These are phyloP conservation scores for Microplitis manilae DNA, from an alignment of 2,888 invertebrate genomes.

Conservation along the genomic window DNA sequence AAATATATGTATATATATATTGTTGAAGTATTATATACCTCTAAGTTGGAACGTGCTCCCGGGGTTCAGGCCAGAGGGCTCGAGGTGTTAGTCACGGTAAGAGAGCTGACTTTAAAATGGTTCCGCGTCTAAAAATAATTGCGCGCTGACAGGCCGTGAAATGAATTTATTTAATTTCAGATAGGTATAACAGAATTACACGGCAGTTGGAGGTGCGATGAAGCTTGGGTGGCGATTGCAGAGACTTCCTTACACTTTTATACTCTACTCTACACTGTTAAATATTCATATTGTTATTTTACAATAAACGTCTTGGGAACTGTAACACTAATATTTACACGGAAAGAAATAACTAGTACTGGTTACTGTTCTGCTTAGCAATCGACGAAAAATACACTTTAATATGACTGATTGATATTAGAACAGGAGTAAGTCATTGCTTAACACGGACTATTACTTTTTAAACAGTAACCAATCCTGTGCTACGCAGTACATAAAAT, in stretches of 20 bases:
- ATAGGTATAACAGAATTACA: slow-evolving; percentile 71
- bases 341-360: too few species aligned
- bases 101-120: slow-evolving; percentile 59
- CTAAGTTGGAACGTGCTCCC: slow-evolving; percentile 49
- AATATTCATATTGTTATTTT: not conserved
- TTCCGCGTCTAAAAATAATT: slow-evolving; percentile 69
- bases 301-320: too few species aligned
- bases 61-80: slow-evolving; percentile 54
- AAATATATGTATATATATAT: slow-evolving; percentile 23
- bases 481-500: too few species aligned
- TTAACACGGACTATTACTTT: too few species aligned
- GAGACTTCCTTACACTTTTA: slow-evolving; percentile 1
- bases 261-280: not conserved
- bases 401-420: too few species aligned
- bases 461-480: too few species aligned
- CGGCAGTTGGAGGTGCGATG: slow-evolving; percentile 70
- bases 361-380: too few species aligned
- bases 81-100: slow-evolving; percentile 63
- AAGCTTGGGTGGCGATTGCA: slow-evolving; percentile 60
- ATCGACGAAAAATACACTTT: too few species aligned
- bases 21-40: slow-evolving; percentile 28
- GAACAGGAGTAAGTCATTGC: too few species aligned
- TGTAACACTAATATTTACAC: too few species aligned
- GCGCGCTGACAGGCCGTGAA: slow-evolving; percentile 72
- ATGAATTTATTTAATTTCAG: slow-evolving; percentile 72